Evolutionary conservation across 2,888 invertebrate species (phyloP).

Genomic region (Gymnocheta viridis): DNA sequence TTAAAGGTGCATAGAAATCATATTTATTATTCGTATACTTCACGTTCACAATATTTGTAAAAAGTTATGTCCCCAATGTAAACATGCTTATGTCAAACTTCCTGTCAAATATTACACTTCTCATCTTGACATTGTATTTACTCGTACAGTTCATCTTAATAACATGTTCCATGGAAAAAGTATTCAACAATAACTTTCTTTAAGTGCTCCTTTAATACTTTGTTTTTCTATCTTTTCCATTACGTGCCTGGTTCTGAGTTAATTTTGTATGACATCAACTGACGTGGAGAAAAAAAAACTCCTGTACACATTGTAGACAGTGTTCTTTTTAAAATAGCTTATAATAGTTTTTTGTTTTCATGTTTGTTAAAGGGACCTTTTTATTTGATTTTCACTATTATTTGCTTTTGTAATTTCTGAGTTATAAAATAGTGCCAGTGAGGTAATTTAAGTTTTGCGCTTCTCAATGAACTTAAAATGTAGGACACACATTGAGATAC

Average conservation of each 20-base stretch:
- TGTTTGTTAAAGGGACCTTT: not conserved
- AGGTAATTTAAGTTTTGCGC: not conserved
- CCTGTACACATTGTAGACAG: not conserved
- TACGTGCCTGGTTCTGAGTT: not conserved
- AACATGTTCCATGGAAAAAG: not conserved
- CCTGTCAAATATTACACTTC: not conserved
- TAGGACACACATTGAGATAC: not conserved
- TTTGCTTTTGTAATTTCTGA: constrained; percentile 2
- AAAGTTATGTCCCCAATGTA: not conserved
- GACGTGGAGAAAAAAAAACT: not conserved
- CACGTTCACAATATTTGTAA: not conserved
- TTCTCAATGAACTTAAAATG: not conserved
- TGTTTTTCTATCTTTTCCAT: not conserved
- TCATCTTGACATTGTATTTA: not conserved
- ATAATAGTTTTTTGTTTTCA: not conserved
- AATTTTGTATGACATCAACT: not conserved
- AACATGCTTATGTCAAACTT: not conserved
- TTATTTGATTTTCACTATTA: not conserved
- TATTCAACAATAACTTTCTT: not conserved
- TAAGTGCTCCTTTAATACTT: not conserved
- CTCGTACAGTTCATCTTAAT: not conserved
- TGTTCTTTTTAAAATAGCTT: constrained; percentile 12
- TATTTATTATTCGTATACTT: no score
- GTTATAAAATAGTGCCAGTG: constrained; percentile 4
- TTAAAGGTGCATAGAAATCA: no score